phyloP scores from a whole-genome alignment of 2,888 invertebrate genomes.

The Patella ulyssiponensis region DNA sequence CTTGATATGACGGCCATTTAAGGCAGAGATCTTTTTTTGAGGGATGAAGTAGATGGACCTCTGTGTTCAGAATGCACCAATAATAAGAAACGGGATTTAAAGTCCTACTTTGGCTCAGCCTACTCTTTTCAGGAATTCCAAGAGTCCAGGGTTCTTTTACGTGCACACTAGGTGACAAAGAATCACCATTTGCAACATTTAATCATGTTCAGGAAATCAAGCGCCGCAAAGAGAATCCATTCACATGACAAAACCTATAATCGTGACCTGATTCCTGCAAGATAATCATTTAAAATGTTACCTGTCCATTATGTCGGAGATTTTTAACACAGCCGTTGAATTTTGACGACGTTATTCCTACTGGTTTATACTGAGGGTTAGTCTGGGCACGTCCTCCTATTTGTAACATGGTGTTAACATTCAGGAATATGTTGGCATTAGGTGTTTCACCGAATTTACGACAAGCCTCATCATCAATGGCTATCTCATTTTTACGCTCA shows the following conservation, averaged over 20 bases:
- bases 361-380: conserved; percentile 37
- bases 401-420: conserved; percentile 95
- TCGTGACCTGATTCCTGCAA: too few relatives aligned
- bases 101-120: background rate
- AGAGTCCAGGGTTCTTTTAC: too few relatives aligned
- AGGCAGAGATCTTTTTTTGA: too few relatives aligned
- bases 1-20: too few relatives aligned
- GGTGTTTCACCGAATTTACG: conserved; percentile 91
- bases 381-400: conserved; percentile 80
- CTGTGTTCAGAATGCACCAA: too few relatives aligned
- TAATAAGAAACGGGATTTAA: background rate
- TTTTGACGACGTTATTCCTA: conserved; percentile 76
- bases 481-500: conserved; percentile 85
- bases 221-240: too few relatives aligned
- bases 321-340: conserved; percentile 98
- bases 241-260: too few relatives aligned
- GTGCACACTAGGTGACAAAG: too few relatives aligned
- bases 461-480: conserved; percentile 91
- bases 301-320: conserved; percentile 90
- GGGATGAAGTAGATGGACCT: too few relatives aligned
- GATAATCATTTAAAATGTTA: conserved; percentile 35
- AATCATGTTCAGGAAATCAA: too few relatives aligned
- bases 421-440: conserved; percentile 95
- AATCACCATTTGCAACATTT: too few relatives aligned
- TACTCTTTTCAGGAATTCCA: too few relatives aligned